A percentile compares a stretch with the other conserved stretches of the same genome.
Evolutionary conservation across 2,888 invertebrate species (phyloP).

Genomic region (Kryphioiulus occultus): DNA sequence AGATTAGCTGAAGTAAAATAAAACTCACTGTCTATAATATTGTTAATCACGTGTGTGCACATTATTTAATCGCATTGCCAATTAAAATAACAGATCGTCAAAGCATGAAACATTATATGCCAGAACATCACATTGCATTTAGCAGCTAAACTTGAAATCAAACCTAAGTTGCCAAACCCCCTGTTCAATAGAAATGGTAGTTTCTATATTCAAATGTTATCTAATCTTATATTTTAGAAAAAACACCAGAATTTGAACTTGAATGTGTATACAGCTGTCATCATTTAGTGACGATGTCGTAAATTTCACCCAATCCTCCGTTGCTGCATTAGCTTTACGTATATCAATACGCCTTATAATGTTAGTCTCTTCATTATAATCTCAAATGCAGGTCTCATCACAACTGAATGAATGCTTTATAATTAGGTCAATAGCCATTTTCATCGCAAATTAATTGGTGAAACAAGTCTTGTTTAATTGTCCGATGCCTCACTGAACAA

Average conservation of each 20-base stretch:
- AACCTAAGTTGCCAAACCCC: background rate
- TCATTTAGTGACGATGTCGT: background rate
- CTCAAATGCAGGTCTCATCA: conserved; percentile 27
- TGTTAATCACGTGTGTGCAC: background rate
- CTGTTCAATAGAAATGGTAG: background rate
- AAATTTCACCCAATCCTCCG: background rate
- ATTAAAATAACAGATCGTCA: background rate
- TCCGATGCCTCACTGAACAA: background rate
- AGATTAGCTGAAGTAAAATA: conserved; percentile 1
- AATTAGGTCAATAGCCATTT: conserved; percentile 27
- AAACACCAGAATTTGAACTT: background rate
- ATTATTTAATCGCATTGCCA: background rate
- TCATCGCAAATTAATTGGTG: conserved; percentile 24
- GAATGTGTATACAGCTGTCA: background rate
- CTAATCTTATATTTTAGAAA: conserved; percentile 11
- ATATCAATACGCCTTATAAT: background rate
- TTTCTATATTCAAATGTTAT: conserved; percentile 1
- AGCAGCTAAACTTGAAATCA: background rate
- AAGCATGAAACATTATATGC: background rate
- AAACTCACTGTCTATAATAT: conserved; percentile 26
- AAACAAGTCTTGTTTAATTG: background rate
- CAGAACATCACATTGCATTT: background rate
- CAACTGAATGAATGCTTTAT: background rate
- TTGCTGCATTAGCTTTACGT: background rate
- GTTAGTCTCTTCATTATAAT: background rate